Percentiles rank a stretch among this genome's conserved stretches.
phyloP scores from a whole-genome alignment of 64 coral and sea anemone species.

The Acropora yongei region DNA sequence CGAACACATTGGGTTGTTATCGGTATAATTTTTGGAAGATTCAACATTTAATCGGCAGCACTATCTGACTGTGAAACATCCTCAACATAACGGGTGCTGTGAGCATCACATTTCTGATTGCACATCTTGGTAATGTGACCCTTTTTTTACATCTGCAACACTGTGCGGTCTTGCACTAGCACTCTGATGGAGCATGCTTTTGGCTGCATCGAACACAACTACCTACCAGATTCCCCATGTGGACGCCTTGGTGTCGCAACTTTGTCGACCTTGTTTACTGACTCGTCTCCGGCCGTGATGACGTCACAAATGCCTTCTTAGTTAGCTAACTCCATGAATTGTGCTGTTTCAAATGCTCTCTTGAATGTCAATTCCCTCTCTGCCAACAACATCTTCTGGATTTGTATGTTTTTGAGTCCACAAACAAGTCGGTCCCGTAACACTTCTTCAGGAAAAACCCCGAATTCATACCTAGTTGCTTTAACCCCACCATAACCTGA shows the following conservation, averaged over 20 bases:
- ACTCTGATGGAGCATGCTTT: neutral
- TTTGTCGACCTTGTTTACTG: neutral
- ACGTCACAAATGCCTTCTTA: neutral
- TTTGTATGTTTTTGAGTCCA: neutral
- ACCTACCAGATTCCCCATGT: neutral
- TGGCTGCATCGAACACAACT: neutral
- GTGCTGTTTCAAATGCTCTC: slow-evolving; percentile 24
- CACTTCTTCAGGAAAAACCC: too few species aligned
- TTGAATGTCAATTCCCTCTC: neutral
- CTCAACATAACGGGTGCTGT: too few species aligned
- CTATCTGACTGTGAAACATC: too few species aligned
- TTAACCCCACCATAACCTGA: too few species aligned
- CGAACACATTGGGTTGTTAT: too few species aligned
- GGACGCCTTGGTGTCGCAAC: neutral
- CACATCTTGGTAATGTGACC: too few species aligned
- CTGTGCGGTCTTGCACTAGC: neutral
- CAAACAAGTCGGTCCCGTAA: too few species aligned
- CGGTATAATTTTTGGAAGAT: too few species aligned
- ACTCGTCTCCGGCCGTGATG: neutral
- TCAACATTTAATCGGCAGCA: too few species aligned
- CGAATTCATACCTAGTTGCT: too few species aligned
- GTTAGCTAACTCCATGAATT: slow-evolving; percentile 18
- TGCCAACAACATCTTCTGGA: neutral
- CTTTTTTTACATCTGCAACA: neutral
- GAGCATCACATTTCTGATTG: too few species aligned